phyloP scores from a whole-genome alignment of 2,888 invertebrate species.

The Clanis bilineata region DNA sequence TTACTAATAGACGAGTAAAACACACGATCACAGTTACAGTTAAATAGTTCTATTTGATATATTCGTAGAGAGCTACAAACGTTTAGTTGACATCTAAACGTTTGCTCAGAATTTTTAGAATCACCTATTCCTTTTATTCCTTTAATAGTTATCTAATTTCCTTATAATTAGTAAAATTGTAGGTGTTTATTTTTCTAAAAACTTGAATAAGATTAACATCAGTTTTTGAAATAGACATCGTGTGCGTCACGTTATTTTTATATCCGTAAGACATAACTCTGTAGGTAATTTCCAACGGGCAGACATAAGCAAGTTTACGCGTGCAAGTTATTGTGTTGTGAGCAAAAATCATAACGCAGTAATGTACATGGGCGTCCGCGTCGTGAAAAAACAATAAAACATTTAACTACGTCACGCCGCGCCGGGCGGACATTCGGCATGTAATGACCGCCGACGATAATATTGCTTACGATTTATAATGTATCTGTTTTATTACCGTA shows the following conservation, averaged over 20 bases:
- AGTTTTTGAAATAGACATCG: background rate
- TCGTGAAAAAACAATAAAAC: conserved; percentile 73
- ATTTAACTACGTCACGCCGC: conserved; percentile 69
- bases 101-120: too few species aligned
- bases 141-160: too few species aligned
- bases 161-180: too few species aligned
- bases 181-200: too few species aligned
- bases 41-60: too few species aligned
- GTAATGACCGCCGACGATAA: conserved; percentile 60
- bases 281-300: conserved; percentile 42
- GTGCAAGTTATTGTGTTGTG: conserved; percentile 48
- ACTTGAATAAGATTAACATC: too few species aligned
- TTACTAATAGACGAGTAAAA: too few species aligned
- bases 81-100: too few species aligned
- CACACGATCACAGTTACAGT: too few species aligned
- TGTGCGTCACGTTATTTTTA: background rate
- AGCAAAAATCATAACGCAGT: conserved; percentile 63
- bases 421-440: conserved; percentile 55
- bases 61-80: too few species aligned
- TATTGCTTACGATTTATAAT: conserved; percentile 73
- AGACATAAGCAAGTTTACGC: conserved; percentile 47
- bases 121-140: too few species aligned
- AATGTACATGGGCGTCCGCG: conserved; percentile 59
- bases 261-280: conserved; percentile 14
- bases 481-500: conserved; percentile 71